Evolutionary conservation across 2,888 invertebrate genomes (phyloP).

Genomic region (Agrochola lota): DNA sequence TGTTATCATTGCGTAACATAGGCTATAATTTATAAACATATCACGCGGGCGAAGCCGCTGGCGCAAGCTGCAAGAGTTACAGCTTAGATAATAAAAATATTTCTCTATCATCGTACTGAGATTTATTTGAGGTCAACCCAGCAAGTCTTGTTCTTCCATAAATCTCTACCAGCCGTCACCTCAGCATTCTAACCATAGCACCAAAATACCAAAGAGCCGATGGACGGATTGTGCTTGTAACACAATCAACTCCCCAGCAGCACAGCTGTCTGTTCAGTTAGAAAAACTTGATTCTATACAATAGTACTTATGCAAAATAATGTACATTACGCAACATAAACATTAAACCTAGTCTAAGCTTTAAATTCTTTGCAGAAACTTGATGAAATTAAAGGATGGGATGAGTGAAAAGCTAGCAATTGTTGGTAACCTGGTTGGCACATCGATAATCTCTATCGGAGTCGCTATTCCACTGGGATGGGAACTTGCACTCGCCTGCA

Average conservation of each 20-base stretch:
- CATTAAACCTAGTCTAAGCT: background rate
- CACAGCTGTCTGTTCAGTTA: too few species aligned
- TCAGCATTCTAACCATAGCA: background rate
- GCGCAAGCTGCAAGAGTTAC: background rate
- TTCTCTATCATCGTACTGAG: background rate
- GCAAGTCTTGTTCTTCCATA: too few species aligned
- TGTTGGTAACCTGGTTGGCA: conserved; percentile 93
- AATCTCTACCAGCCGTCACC: background rate
- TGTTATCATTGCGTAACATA: too few species aligned
- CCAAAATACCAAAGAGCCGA: too few species aligned
- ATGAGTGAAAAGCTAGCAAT: conserved; percentile 95
- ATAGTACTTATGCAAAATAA: too few species aligned
- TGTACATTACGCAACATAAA: too few species aligned
- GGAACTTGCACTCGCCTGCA: conserved; percentile 95
- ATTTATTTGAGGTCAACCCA: background rate
- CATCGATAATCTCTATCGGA: conserved; percentile 92
- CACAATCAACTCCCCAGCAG: too few species aligned
- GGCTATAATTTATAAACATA: too few species aligned
- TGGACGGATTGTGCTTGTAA: background rate
- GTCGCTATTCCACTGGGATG: conserved; percentile 95
- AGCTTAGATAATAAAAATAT: background rate
- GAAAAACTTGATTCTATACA: too few species aligned
- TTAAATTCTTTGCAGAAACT: conserved; percentile 89
- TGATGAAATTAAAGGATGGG: conserved; percentile 95
- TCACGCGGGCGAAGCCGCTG: too few species aligned